Conservation (phyloP, 1,140 invertebrate genomes). For the Phymorhynchus buccinoides region DNA sequence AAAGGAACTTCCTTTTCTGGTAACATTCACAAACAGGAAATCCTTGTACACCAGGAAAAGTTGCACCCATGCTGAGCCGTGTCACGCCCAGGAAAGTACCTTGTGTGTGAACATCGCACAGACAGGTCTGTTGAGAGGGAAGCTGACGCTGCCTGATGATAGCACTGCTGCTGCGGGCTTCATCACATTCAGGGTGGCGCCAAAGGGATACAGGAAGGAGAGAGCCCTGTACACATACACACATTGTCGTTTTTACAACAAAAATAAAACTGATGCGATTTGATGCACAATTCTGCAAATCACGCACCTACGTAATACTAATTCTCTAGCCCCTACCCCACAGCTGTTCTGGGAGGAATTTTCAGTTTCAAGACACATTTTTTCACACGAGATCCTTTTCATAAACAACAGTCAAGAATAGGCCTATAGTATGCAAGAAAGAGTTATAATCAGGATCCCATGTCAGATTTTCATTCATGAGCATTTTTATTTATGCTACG, state of each 20-base stretch:
- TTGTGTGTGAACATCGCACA: conserved; percentile 83
- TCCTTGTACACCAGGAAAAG: too few species aligned
- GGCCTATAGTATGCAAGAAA: too few species aligned
- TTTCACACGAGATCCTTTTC: too few species aligned
- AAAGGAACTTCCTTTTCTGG: background rate
- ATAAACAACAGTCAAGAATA: too few species aligned
- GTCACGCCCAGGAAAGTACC: conserved; percentile 48
- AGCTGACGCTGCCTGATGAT: conserved; percentile 92
- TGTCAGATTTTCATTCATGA: too few species aligned
- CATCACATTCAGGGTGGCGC: conserved; percentile 94
- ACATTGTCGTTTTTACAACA: background rate
- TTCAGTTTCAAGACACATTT: too few species aligned
- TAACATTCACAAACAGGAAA: background rate
- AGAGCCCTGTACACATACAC: conserved; percentile 78
- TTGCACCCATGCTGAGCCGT: background rate
- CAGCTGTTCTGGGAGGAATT: too few species aligned
- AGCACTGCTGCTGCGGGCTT: conserved; percentile 90
- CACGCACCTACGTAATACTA: too few species aligned
- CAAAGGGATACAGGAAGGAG: conserved; percentile 94
- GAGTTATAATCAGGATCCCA: too few species aligned
- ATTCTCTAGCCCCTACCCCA: too few species aligned
- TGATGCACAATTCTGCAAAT: too few species aligned
- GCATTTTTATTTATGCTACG: too few species aligned
- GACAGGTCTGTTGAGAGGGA: conserved; percentile 93
- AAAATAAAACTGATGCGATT: background rate